A percentile compares a stretch with the other conserved stretches of the same genome.
Conservation (phyloP, 2,888 invertebrate species). For the Tipula unca region DNA sequence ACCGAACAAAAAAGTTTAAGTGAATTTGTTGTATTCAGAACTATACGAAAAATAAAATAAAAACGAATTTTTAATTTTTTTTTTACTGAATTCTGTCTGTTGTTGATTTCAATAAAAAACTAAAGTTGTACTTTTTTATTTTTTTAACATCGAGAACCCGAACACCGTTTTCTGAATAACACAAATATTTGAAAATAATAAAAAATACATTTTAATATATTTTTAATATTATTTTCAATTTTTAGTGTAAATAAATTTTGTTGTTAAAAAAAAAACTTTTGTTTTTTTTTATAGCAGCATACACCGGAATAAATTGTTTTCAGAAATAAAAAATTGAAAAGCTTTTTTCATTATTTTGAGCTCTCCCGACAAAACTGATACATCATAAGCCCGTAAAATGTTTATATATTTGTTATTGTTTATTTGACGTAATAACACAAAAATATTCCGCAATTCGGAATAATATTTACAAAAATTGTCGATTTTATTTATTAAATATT, state of each 20-base stretch:
- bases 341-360: background rate
- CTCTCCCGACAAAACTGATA: background rate
- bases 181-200: background rate
- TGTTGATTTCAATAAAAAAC: background rate
- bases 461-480: background rate
- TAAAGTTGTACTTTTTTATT: background rate
- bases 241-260: background rate
- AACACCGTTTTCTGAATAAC: background rate
- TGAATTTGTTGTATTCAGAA: background rate
- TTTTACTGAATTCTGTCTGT: background rate
- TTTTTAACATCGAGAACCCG: background rate
- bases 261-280: background rate
- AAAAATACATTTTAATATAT: background rate
- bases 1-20: background rate
- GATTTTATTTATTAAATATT: background rate
- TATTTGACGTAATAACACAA: background rate
- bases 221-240: background rate
- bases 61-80: background rate
- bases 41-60: background rate
- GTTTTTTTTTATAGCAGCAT: background rate
- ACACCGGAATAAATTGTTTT: background rate
- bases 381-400: background rate
- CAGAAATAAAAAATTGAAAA: background rate
- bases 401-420: background rate
- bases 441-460: background rate